phyloP scores from a whole-genome alignment of 2,113 vertebrate species.

The Lagopus muta region DNA sequence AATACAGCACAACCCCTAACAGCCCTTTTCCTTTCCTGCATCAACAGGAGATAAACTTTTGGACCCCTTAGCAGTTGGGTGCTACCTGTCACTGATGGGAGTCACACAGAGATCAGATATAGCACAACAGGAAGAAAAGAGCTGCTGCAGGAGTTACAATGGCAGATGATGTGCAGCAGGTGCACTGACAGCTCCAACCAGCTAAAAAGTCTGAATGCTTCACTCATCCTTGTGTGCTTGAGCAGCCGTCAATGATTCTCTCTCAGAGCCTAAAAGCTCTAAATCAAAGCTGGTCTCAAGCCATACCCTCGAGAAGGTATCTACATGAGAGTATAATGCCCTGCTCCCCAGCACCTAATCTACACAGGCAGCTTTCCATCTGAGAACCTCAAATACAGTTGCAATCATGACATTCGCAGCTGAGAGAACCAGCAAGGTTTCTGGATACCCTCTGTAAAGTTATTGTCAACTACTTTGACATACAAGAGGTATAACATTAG shows the following conservation, averaged over 20 bases:
- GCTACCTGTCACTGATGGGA: rapidly evolving
- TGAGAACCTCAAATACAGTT: not conserved
- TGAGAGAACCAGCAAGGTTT: not conserved
- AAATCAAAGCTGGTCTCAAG: not conserved
- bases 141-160: not conserved
- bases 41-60: not conserved
- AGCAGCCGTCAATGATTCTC: not conserved
- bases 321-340: rapidly evolving
- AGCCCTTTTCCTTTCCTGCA: not conserved
- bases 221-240: rapidly evolving
- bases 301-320: not conserved
- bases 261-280: rapidly evolving
- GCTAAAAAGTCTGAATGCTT: not conserved
- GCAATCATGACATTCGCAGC: rapidly evolving
- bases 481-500: not conserved
- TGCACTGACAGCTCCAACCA: not conserved
- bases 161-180: not conserved
- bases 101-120: no score
- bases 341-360: rapidly evolving
- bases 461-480: not conserved
- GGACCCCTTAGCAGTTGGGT: not conserved
- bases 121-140: not conserved
- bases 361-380: not conserved
- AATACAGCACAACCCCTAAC: not conserved
- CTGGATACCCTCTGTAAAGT: not conserved